phyloP scores from a whole-genome alignment of 2,888 invertebrate genomes.

The Erebia epiphron region DNA sequence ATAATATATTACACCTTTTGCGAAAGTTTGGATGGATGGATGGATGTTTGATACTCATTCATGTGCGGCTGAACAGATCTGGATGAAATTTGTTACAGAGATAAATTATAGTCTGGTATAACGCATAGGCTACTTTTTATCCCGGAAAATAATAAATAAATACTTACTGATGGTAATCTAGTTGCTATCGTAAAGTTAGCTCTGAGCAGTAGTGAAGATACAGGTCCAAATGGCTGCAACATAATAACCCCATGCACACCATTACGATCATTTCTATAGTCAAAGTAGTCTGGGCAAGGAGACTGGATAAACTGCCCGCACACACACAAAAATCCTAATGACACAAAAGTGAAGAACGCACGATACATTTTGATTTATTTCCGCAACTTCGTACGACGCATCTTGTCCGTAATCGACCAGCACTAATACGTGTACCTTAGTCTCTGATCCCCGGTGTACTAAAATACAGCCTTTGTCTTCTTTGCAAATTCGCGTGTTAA shows the following conservation, averaged over 20 bases:
- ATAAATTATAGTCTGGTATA: too few relatives aligned
- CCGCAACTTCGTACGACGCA: conserved; percentile 27
- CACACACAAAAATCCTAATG: conserved; percentile 49
- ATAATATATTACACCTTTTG: too few relatives aligned
- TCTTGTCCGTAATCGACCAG: conserved; percentile 30
- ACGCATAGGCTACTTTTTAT: too few relatives aligned
- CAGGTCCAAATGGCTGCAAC: conserved; percentile 51
- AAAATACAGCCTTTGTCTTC: conserved; percentile 33
- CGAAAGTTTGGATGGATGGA: too few relatives aligned
- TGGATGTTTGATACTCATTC: too few relatives aligned
- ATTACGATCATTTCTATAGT: conserved; percentile 55
- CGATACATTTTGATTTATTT: conserved; percentile 42
- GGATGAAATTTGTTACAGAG: too few relatives aligned
- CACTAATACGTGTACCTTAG: conserved; percentile 48
- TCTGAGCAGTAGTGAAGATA: conserved; percentile 50
- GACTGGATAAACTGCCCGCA: conserved; percentile 54
- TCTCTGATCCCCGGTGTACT: conserved; percentile 50
- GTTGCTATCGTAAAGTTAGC: conserved; percentile 62
- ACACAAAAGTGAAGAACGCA: conserved; percentile 46
- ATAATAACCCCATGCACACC: conserved; percentile 57
- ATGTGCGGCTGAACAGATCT: too few relatives aligned
- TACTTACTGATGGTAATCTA: conserved; percentile 40
- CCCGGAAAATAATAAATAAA: background rate
- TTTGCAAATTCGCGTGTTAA: background rate
- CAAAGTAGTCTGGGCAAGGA: conserved; percentile 65